Evolutionary conservation across 1,140 invertebrate species (phyloP), one percentile per base, ranked within the genome.

Genomic region (Ceratosolen fusciceps): DNA sequence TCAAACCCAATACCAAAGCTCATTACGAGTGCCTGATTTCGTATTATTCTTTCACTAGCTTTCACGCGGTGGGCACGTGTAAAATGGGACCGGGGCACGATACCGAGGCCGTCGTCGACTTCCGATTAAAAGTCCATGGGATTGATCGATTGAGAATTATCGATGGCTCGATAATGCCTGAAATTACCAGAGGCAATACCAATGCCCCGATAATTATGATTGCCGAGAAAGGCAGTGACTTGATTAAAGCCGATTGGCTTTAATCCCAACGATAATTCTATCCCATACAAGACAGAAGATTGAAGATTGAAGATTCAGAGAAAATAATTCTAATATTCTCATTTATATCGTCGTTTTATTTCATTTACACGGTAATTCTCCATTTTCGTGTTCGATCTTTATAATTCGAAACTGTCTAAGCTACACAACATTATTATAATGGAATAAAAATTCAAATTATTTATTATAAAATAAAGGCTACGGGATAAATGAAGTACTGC

Each of bases 181-280:
- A 80, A 19, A 85, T 89, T n/a, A 83, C 87, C 2, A 77, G 84
- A 16, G 92, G 92, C 24, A 92, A 92, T 80, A 91, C 91, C 2
- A 91, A 92, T 81, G 91, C 92, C 1, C 90, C 92, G 0, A 86
- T 84, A 39, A 92, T 93, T n/a, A 93, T 93, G 92, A 92, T 93
- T 19, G 92, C 89, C 0, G 92, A 93, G 82, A 92, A 92, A 83
- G 92, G 88, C 24, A 74, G 77, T 56, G 77, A 79, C 39, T 43
- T 74, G 62, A 79, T 79, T n/a, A 79, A 79, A 43, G 24, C 54
- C 54, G 58, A 79, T 26, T 79, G 77, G 77, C 19, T 58, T 29
- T 73, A 24, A 29, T 31, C 9, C n/a, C n/a, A 12, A 7, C 7
- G n/a, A 8, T 58, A 24, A 58, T 58, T 21, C 54, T 58, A 21